Evolutionary conservation across 2,888 invertebrate species (phyloP), one percentile per base, ranked within the genome.

Genomic region (Caenorhabditis sp.): DNA sequence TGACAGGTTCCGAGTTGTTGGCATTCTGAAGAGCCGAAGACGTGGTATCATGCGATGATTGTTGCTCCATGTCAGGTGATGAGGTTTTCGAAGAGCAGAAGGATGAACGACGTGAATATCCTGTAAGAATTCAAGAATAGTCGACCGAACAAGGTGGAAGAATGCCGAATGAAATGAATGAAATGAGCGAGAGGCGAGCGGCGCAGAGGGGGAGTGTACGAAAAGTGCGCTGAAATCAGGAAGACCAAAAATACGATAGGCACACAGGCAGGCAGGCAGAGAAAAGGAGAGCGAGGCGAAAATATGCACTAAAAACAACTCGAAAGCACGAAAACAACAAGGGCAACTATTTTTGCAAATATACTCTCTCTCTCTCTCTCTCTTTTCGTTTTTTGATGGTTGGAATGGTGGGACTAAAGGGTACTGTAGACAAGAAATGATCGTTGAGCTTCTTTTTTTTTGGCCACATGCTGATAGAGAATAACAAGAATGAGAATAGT

Each of bases 241-340:
- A 63, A 65, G 67, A 59, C 64, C 72, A 67, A 71, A 70, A 61
- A 53, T 7, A 21, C 59, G 14, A 52, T 56, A 63, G 59, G 52
- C 60, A 67, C 54, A 31, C 49, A 67, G 10, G 31, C n/a, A n/a
- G 56, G 56, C 59, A 67, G 63, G 23, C 59, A 62, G 61, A 25
- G 67, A 57, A 53, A 54, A 56, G 25, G 38, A 53, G 50, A 59
- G 49, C 54, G 50, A 12, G 57, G 38, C 27, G 17, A 23, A 59
- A 21, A 43, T 25, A 64, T 71, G 72, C 38, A 72, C 72, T 72
- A 72, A 72, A 72, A 72, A 72, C 72, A 72, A 68, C 63, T 43
- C 20, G 20, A 36, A 36, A 57, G 27, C 65, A 63, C 63, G 65
- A 71, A 66, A 70, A 70, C 70, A 70, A 66, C 49, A 70, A 70